Evolutionary conservation across 2,888 invertebrate species (phyloP).

Genomic region (Hylaea fasciaria): DNA sequence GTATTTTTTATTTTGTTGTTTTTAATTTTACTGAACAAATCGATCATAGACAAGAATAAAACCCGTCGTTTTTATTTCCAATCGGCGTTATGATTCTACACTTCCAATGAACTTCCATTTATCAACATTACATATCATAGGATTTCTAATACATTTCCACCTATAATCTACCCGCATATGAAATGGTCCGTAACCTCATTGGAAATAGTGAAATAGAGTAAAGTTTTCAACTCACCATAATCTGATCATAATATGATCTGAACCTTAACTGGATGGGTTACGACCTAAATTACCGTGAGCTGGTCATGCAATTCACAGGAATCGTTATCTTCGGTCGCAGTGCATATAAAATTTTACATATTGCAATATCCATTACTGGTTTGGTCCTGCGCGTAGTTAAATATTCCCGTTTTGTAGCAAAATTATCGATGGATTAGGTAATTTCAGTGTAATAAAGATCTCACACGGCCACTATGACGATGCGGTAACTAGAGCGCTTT

Average conservation of each 20-base stretch:
- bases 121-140: not conserved
- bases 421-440: no score
- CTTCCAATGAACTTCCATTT: not conserved
- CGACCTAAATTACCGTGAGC: not conserved
- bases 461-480: no score
- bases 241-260: not conserved
- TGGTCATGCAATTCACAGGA: not conserved
- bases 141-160: not conserved
- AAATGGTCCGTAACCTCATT: constrained; percentile 15
- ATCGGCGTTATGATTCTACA: no score
- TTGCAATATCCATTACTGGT: constrained; percentile 19
- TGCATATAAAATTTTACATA: constrained; percentile 28
- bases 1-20: no score
- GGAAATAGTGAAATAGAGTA: not conserved
- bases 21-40: no score
- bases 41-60: no score
- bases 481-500: no score
- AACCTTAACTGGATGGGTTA: not conserved
- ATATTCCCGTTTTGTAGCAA: no score
- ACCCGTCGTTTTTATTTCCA: no score
- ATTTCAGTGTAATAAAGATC: no score
- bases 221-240: not conserved
- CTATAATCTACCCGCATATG: constrained; percentile 7
- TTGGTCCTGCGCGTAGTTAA: constrained; percentile 1
- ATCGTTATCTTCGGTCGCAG: constrained; percentile 18